Evolutionary conservation across 1,140 invertebrate species (phyloP).

Genomic region (Panagrolaimus sp.): DNA sequence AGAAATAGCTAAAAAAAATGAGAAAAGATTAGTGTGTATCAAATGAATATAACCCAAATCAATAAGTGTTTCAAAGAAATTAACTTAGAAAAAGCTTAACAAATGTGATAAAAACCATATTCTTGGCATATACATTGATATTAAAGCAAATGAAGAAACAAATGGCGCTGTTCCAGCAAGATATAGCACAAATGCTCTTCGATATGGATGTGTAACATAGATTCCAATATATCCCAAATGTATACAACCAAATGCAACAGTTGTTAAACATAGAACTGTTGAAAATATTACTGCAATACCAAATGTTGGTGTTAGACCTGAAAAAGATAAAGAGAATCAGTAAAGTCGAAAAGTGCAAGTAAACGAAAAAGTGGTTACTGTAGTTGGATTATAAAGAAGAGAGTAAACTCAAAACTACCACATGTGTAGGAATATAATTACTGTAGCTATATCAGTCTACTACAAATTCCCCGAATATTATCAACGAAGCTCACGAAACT

Average conservation of each 20-base stretch:
- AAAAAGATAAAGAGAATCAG: too few relatives aligned
- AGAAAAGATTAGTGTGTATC: too few relatives aligned
- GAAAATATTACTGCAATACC: constrained; percentile 31
- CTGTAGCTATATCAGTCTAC: too few relatives aligned
- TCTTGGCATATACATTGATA: constrained; percentile 49
- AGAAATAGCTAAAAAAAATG: constrained; percentile 33
- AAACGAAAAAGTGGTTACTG: too few relatives aligned
- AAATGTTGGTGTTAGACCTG: constrained; percentile 21
- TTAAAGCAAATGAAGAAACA: constrained; percentile 40
- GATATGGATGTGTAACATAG: constrained; percentile 34
- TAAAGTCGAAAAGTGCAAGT: too few relatives aligned
- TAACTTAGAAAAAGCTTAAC: constrained; percentile 48
- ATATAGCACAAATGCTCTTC: constrained; percentile 45
- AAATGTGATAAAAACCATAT: constrained; percentile 50
- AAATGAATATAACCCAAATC: too few relatives aligned
- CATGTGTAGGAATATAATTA: too few relatives aligned
- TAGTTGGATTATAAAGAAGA: too few relatives aligned
- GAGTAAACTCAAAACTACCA: too few relatives aligned
- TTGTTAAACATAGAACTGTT: constrained; percentile 28
- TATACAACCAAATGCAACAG: constrained; percentile 39
- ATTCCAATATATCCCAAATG: constrained; percentile 42
- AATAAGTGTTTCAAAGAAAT: neutral
- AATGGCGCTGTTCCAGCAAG: constrained; percentile 50
- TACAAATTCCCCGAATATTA: too few relatives aligned
- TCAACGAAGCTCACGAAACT: too few relatives aligned